These are phyloP conservation scores for Phenganax marumi DNA, from an alignment of 92 coral and sea anemone genomes.

Conservation along the genomic window DNA sequence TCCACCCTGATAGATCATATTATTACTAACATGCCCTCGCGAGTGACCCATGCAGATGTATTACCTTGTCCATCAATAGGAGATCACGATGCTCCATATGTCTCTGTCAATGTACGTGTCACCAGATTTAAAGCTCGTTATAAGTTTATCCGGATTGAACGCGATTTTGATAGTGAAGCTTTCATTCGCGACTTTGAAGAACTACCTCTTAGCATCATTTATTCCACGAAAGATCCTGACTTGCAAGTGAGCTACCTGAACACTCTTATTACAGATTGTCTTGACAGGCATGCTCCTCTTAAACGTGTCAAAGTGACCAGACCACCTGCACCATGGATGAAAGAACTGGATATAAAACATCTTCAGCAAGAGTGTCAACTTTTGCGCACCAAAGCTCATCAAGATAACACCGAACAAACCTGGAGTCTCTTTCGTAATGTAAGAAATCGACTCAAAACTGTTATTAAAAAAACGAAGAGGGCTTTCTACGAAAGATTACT, in stretches of 20 bases:
- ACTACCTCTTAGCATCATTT: not conserved
- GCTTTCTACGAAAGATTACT: conserved; percentile 25
- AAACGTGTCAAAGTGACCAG: conserved; percentile 31
- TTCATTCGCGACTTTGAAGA: not conserved
- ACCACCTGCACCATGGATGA: conserved; percentile 31
- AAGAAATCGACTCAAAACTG: conserved; percentile 37
- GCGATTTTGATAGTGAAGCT: not conserved
- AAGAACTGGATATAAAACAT: conserved; percentile 16
- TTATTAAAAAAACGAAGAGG: conserved; percentile 37
- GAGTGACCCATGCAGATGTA: conserved; percentile 27
- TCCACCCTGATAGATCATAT: conserved; percentile 28
- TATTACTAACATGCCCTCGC: conserved; percentile 24
- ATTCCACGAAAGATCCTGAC: conserved; percentile 2
- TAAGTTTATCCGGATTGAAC: conserved; percentile 17
- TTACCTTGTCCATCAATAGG: conserved; percentile 37
- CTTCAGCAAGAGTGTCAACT: conserved; percentile 33
- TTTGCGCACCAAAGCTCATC: conserved; percentile 20
- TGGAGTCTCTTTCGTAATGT: conserved; percentile 32
- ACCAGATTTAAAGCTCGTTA: conserved; percentile 27
- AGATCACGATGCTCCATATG: conserved; percentile 34
- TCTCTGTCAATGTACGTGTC: conserved; percentile 35
- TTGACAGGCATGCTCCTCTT: conserved; percentile 20
- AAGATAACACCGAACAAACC: conserved; percentile 33
- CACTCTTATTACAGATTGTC: not conserved
- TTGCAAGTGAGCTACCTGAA: not conserved